Conservation (phyloP, 2,888 invertebrate genomes). For the Drosophila dives region DNA sequence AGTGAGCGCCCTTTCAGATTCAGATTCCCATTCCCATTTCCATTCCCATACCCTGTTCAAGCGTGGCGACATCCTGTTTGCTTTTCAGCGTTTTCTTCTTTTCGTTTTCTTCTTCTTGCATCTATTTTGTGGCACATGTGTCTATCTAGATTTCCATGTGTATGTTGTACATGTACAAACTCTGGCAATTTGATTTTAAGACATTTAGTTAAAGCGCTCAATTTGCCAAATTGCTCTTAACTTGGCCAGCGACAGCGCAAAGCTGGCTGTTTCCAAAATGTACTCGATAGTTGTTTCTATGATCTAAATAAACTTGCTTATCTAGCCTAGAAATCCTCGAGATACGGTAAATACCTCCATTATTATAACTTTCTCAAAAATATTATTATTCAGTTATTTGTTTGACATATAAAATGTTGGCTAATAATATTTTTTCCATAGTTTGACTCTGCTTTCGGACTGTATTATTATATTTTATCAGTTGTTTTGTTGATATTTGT, state of each 20-base stretch:
- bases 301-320: slow-evolving; percentile 41
- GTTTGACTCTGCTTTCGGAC: neutral
- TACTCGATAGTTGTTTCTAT: slow-evolving; percentile 54
- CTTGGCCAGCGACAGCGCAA: slow-evolving; percentile 58
- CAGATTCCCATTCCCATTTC: slow-evolving; percentile 10
- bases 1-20: slow-evolving; percentile 40
- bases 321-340: slow-evolving; percentile 44
- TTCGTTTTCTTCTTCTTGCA: slow-evolving; percentile 22
- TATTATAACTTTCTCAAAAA: neutral
- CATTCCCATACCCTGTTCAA: slow-evolving; percentile 43
- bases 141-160: slow-evolving; percentile 20
- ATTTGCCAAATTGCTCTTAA: slow-evolving; percentile 62
- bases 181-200: slow-evolving; percentile 44
- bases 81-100: slow-evolving; percentile 51
- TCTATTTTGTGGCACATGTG: slow-evolving; percentile 57
- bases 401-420: neutral
- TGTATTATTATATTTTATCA: slow-evolving; percentile 1
- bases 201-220: slow-evolving; percentile 24
- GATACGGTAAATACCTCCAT: slow-evolving; percentile 6
- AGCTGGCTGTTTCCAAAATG: slow-evolving; percentile 17
- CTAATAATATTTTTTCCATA: too few species aligned
- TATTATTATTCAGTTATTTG: neutral
- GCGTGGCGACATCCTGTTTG: slow-evolving; percentile 78
- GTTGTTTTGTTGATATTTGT: slow-evolving; percentile 14
- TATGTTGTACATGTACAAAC: slow-evolving; percentile 4